These are phyloP conservation scores for Mycteria americana DNA, from an alignment of 2,797 vertebrate species.

Conservation along the genomic window DNA sequence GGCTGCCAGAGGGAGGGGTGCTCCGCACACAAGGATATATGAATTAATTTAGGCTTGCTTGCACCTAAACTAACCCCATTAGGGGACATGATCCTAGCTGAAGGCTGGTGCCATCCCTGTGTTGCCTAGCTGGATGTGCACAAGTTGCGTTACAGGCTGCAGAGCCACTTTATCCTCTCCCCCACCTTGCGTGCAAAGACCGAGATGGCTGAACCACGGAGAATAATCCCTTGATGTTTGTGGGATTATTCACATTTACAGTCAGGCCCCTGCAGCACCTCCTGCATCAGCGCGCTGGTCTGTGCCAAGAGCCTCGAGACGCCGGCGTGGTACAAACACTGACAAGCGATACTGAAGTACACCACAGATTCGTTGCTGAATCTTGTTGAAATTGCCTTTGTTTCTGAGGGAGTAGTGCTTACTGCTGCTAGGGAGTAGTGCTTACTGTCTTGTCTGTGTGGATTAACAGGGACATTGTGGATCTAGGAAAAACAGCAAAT, in stretches of 20 bases:
- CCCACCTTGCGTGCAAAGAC: constrained; percentile 7
- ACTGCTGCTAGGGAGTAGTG: background rate
- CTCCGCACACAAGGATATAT: background rate
- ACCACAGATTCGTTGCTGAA: background rate
- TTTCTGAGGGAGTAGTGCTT: background rate
- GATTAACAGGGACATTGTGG: background rate
- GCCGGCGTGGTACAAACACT: background rate
- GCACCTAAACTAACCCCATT: rapidly evolving
- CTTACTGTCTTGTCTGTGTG: background rate
- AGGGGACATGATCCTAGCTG: rapidly evolving
- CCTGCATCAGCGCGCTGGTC: background rate
- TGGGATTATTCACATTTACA: constrained; percentile 31
- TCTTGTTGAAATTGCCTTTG: background rate
- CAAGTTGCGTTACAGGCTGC: background rate
- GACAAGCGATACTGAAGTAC: background rate
- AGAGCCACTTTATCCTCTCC: background rate
- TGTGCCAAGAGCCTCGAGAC: background rate
- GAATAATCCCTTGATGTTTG: constrained; percentile 27
- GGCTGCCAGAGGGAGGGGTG: background rate
- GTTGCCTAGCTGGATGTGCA: rapidly evolving
- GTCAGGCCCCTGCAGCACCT: constrained; percentile 12
- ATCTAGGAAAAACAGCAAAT: background rate
- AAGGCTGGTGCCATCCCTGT: background rate
- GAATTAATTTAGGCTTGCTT: background rate
- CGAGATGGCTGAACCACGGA: background rate